These are phyloP conservation scores for Papilio machaon DNA, from an alignment of 1,140 invertebrate genomes.

Conservation along the genomic window DNA sequence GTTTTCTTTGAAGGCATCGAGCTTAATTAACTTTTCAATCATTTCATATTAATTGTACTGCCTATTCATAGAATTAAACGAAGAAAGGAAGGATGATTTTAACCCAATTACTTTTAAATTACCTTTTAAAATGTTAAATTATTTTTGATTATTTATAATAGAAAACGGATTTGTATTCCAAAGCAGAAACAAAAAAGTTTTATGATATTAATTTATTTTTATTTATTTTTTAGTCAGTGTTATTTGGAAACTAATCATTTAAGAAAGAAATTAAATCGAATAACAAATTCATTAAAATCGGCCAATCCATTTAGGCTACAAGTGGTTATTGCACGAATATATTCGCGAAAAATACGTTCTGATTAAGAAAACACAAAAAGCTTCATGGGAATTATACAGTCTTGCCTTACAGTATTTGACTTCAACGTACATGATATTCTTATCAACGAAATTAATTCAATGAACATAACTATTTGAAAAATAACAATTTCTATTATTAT, in stretches of 20 bases:
- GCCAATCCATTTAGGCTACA: not conserved
- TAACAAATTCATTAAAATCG: not conserved
- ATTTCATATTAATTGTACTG: not conserved
- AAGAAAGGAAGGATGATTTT: not conserved
- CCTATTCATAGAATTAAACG: not conserved
- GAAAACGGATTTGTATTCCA: not conserved
- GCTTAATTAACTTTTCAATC: not conserved
- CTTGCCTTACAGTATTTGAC: not conserved
- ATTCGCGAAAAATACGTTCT: not conserved
- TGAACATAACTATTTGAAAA: not conserved
- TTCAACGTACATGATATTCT: constrained; percentile 6
- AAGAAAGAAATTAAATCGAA: not conserved
- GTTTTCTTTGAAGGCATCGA: not conserved
- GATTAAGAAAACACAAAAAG: not conserved
- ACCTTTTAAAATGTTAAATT: not conserved
- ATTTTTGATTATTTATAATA: not conserved
- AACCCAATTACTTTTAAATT: not conserved
- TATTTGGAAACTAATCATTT: no score
- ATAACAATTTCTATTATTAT: constrained; percentile 36
- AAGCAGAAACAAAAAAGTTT: not conserved
- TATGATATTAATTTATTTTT: no score
- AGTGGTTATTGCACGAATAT: not conserved
- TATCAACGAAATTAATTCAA: constrained; percentile 17
- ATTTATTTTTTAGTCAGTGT: no score
- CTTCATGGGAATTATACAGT: not conserved